Base-by-base conservation (phyloP, 2,888 invertebrate species). In the Pyrrhosoma nymphula region DNA sequence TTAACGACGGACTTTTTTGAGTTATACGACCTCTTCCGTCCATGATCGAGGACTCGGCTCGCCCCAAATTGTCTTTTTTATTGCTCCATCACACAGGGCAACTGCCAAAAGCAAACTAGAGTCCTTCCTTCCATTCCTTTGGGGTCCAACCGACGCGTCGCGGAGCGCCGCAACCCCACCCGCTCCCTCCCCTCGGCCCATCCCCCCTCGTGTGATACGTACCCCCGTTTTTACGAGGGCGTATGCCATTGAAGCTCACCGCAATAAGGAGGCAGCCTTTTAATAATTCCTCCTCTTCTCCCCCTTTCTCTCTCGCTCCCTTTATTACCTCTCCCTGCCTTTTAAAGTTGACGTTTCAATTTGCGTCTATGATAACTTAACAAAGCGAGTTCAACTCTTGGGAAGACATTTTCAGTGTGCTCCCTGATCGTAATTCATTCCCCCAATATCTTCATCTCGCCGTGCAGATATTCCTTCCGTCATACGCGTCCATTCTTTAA, bases 41-140 rank as follows among this genome's bases (percentile, higher is more conserved):
- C 18, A 35, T 82, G 82, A 82, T 82, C 82, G 30, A 82, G 82
- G 82, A 35, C 82, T 35, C 35, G 26, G 69, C 69, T 69, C 69
- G 69, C 26, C 69, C 69, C 69, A 35, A 82, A 82, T 82, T 82
- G 82, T 82, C 82, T 35, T 82, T 82, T 82, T 82, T 82, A 82
- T 82, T 82, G 82, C 82, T 82, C 82, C 82, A 82, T 82, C 82
- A 16, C 82, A 20, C 60, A 60, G 30, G 82, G 82, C 35, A 16
- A 69, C 69, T n/a, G 69, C 69, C n/a, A n/a, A 60, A 82, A 35
- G 82, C 30, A 35, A 20, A 12, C 60, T 3, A 60, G 30, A 18
- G 82, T 18, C 35, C 82, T 75, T 0, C 75, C 63, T 6, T 30
- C 82, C n/a, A 47, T 47, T 47, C 69, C 26, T 69, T 82, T 30